phyloP scores from a whole-genome alignment of 2,888 invertebrate species.

The Nephrotoma flavescens region DNA sequence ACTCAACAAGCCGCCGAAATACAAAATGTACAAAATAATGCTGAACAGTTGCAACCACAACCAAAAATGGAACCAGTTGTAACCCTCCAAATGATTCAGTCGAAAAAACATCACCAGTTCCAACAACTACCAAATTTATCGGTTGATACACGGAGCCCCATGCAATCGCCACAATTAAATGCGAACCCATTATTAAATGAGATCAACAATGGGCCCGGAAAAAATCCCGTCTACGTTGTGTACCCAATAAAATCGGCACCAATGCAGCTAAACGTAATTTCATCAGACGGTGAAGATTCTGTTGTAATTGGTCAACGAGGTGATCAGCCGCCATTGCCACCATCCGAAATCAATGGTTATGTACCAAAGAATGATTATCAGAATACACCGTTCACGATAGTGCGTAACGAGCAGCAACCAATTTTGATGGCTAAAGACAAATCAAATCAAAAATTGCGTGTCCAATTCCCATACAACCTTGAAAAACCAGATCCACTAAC shows the following conservation, averaged over 20 bases:
- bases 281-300: slow-evolving; percentile 28
- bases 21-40: slow-evolving; percentile 12
- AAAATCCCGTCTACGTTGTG: slow-evolving; percentile 39
- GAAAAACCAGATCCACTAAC: slow-evolving; percentile 40
- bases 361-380: slow-evolving; percentile 25
- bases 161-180: slow-evolving; percentile 10
- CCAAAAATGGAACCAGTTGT: slow-evolving; percentile 38
- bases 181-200: background rate
- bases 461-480: slow-evolving; percentile 49
- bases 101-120: slow-evolving; percentile 29
- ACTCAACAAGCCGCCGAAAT: slow-evolving; percentile 14
- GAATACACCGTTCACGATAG: slow-evolving; percentile 31
- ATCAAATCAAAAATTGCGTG: slow-evolving; percentile 19
- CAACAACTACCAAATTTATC: slow-evolving; percentile 20
- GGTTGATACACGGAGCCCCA: slow-evolving; percentile 24
- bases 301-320: slow-evolving; percentile 40
- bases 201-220: background rate
- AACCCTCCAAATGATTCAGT: slow-evolving; percentile 54
- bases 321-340: slow-evolving; percentile 34
- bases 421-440: slow-evolving; percentile 31
- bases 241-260: slow-evolving; percentile 40
- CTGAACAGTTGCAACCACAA: slow-evolving; percentile 18
- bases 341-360: slow-evolving; percentile 23
- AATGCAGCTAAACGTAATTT: slow-evolving; percentile 33
- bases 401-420: slow-evolving; percentile 33